phyloP scores from a whole-genome alignment of 2,888 invertebrate species.

The Amphiduros pacificus region DNA sequence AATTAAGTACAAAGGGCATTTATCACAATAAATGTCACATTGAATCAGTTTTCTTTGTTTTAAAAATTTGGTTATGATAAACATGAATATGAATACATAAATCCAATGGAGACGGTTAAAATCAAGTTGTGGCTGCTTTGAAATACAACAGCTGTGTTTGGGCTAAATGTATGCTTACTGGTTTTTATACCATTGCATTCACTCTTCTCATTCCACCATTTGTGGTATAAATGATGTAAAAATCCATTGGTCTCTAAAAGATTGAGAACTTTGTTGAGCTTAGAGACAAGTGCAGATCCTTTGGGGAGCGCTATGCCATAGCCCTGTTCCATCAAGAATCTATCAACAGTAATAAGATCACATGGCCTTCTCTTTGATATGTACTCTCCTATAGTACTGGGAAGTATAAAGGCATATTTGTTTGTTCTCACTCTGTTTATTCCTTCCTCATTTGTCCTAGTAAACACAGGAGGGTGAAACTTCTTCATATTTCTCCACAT shows the following conservation, averaged over 20 bases:
- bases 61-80: too few relatives aligned
- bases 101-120: too few relatives aligned
- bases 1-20: too few relatives aligned
- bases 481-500: slow-evolving; percentile 25
- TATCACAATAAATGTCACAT: too few relatives aligned
- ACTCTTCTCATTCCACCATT: slow-evolving; percentile 24
- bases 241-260: slow-evolving; percentile 22
- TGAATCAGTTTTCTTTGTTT: too few relatives aligned
- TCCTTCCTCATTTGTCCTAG: slow-evolving; percentile 30
- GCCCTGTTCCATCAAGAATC: slow-evolving; percentile 23
- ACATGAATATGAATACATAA: too few relatives aligned
- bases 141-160: slow-evolving; percentile 5
- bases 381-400: slow-evolving; percentile 31
- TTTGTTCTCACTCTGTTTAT: slow-evolving; percentile 19
- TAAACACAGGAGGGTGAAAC: slow-evolving; percentile 21
- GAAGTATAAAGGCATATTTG: slow-evolving; percentile 31
- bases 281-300: slow-evolving; percentile 22
- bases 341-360: slow-evolving; percentile 27
- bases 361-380: slow-evolving; percentile 25
- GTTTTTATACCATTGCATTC: slow-evolving; percentile 26
- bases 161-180: slow-evolving; percentile 23
- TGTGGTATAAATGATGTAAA: slow-evolving; percentile 22
- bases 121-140: too few relatives aligned
- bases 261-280: slow-evolving; percentile 23
- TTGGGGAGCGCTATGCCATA: slow-evolving; percentile 29